A percentile compares a stretch with the other conserved stretches of the same genome.
Conservation (phyloP, 2,113 vertebrate genomes). For the Scartelaos histophorus region DNA sequence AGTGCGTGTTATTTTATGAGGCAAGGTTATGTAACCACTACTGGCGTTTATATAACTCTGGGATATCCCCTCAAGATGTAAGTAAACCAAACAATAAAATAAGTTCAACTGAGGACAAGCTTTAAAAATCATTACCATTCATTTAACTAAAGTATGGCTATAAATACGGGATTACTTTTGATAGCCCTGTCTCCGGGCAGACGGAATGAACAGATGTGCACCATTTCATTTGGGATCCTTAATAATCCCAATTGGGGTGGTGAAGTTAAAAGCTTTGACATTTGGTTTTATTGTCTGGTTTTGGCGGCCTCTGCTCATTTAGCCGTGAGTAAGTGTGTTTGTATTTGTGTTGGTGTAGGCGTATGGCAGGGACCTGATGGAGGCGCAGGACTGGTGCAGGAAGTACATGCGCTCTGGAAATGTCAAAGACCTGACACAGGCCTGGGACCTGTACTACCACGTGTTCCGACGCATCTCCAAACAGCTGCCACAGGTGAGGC, state of each 20-base stretch:
- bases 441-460: slow-evolving; percentile 98
- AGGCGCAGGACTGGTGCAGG: slow-evolving; percentile 98
- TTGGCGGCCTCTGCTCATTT: slow-evolving; percentile 12
- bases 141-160: not conserved
- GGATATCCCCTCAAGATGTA: not conserved
- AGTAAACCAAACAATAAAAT: slow-evolving; percentile 1
- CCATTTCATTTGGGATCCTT: slow-evolving; percentile 3
- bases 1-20: not conserved
- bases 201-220: slow-evolving; percentile 28
- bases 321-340: slow-evolving; percentile 19
- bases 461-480: slow-evolving; percentile 98
- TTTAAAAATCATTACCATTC: not conserved
- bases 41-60: not conserved
- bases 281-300: slow-evolving; percentile 23
- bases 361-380: slow-evolving; percentile 97
- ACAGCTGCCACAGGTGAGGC: slow-evolving; percentile 92
- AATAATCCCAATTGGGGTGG: slow-evolving; percentile 14
- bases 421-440: slow-evolving; percentile 96
- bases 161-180: slow-evolving; percentile 8
- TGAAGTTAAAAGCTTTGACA: slow-evolving; percentile 19
- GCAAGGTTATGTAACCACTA: not conserved
- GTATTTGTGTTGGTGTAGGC: slow-evolving; percentile 76
- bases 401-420: slow-evolving; percentile 99
- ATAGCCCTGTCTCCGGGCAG: slow-evolving; percentile 18
- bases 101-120: slow-evolving; percentile 7